Conservation (phyloP, 2,888 invertebrate genomes). For the Globia sparganii region DNA sequence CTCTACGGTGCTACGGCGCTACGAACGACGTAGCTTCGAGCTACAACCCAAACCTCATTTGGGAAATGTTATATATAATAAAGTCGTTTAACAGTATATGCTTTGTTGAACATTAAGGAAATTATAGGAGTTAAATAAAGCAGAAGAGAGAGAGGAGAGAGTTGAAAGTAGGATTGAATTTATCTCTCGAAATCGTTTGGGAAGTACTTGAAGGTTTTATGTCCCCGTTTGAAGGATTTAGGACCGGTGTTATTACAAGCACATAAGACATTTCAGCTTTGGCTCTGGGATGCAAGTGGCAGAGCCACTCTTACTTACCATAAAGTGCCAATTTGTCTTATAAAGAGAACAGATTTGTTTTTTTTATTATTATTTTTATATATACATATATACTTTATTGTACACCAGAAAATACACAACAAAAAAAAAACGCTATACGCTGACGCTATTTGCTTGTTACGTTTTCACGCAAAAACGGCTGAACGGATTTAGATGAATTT, state of each 20-base stretch:
- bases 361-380: not conserved
- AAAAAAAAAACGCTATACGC: too few species aligned
- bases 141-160: not conserved
- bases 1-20: constrained; percentile 58
- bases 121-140: constrained; percentile 3
- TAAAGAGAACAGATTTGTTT: not conserved
- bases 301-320: not conserved
- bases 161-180: not conserved
- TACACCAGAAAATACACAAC: too few species aligned
- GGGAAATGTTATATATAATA: constrained; percentile 38
- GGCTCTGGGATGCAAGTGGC: not conserved
- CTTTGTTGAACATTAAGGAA: constrained; percentile 2
- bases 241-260: not conserved
- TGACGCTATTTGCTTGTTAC: too few species aligned
- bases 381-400: too few species aligned
- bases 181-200: not conserved
- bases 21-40: constrained; percentile 56
- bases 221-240: too few species aligned
- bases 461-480: too few species aligned
- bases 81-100: constrained; percentile 15
- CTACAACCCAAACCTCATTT: constrained; percentile 42
- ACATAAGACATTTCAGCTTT: not conserved
- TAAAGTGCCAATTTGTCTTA: not conserved
- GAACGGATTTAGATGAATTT: too few species aligned
- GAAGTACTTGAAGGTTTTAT: not conserved